A percentile compares a stretch with the other conserved stretches of the same genome.
Evolutionary conservation across 2,797 vertebrate genomes (phyloP).

Genomic region (Acomys russatus): DNA sequence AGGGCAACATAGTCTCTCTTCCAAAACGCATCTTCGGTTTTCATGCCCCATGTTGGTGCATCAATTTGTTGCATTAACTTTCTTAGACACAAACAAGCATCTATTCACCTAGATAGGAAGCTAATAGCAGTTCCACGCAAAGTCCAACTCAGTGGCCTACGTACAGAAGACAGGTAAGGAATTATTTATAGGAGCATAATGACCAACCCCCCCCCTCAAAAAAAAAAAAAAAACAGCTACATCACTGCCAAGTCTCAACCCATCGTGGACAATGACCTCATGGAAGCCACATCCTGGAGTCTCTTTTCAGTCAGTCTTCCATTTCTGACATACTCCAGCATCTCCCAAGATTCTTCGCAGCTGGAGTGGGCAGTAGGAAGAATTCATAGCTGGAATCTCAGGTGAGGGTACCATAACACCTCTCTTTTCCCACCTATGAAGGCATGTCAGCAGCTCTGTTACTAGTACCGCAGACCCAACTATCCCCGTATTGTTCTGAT

Average conservation of each 20-base stretch:
- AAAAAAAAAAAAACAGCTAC: too few relatives aligned
- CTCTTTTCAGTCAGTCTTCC: background rate
- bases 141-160: background rate
- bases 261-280: background rate
- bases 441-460: background rate
- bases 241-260: background rate
- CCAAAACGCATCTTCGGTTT: background rate
- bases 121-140: background rate
- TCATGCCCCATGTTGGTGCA: background rate
- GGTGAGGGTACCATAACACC: background rate
- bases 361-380: background rate
- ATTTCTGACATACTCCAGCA: background rate
- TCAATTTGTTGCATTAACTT: background rate
- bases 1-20: background rate
- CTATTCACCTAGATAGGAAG: background rate
- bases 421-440: background rate
- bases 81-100: background rate
- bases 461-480: background rate
- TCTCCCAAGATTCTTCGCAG: background rate
- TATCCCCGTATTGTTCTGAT: fast-evolving
- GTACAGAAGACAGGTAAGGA: background rate
- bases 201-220: background rate
- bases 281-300: background rate
- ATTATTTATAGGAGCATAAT: background rate
- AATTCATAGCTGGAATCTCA: background rate